Evolutionary conservation across 2,113 vertebrate species (phyloP).

Genomic region (Trogon melanurus): DNA sequence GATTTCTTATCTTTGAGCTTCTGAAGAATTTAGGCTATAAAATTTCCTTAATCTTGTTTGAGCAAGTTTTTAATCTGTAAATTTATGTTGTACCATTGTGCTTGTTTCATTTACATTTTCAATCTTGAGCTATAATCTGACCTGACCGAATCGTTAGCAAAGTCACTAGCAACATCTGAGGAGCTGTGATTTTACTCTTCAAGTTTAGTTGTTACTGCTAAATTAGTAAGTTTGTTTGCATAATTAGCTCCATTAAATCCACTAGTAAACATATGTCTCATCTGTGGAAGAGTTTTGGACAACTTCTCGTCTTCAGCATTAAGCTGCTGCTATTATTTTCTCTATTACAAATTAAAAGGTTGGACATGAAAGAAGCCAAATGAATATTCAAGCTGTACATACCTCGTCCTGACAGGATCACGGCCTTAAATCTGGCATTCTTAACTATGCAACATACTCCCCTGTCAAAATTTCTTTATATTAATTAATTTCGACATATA

Average conservation of each 20-base stretch:
- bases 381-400: not conserved
- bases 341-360: not conserved
- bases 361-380: not conserved
- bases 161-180: not conserved
- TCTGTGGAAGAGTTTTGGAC: not conserved
- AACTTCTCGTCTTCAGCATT: not conserved
- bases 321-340: not conserved
- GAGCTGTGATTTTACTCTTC: not conserved
- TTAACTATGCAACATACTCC: not conserved
- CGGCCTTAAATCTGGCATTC: not conserved
- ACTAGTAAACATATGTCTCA: not conserved
- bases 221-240: not conserved
- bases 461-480: not conserved
- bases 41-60: not conserved
- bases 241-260: not conserved
- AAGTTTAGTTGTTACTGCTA: not conserved
- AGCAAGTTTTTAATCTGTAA: not conserved
- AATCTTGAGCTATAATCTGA: not conserved
- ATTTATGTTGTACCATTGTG: not conserved
- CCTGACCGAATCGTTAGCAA: not conserved
- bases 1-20: not conserved
- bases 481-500: conserved; percentile 4
- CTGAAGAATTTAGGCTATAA: not conserved
- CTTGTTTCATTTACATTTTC: not conserved
- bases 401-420: not conserved